These are phyloP conservation scores for Melipona quadrifasciata DNA, from an alignment of 1,140 invertebrate genomes.

Conservation along the genomic window DNA sequence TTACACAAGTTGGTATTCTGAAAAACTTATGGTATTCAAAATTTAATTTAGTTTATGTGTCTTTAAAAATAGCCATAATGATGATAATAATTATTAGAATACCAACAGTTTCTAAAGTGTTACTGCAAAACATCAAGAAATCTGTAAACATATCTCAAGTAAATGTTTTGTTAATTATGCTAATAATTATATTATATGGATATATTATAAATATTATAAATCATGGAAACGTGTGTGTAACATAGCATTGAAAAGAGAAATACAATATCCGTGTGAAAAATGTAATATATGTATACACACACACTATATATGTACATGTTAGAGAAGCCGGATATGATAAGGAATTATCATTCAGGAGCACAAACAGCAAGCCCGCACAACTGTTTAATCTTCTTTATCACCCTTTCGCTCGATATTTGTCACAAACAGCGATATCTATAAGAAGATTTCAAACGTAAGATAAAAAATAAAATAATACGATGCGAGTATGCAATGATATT, in stretches of 20 bases:
- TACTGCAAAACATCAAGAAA: neutral
- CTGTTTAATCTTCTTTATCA: slow-evolving; percentile 58
- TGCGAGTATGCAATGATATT: neutral
- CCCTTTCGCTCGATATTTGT: slow-evolving; percentile 56
- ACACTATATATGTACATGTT: slow-evolving; percentile 54
- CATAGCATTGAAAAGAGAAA: neutral
- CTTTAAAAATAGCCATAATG: neutral
- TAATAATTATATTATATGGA: neutral
- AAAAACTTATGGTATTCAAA: too few species aligned
- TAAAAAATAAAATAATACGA: neutral
- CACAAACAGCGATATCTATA: slow-evolving; percentile 51
- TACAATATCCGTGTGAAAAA: too few species aligned
- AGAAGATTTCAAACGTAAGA: slow-evolving; percentile 42
- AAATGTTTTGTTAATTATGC: neutral
- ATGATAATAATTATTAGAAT: neutral
- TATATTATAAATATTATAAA: too few species aligned
- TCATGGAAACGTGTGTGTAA: neutral
- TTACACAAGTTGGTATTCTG: neutral
- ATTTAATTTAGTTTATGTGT: too few species aligned
- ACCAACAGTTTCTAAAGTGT: neutral
- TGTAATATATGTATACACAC: neutral
- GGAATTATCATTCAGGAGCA: slow-evolving; percentile 71
- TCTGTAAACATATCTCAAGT: neutral
- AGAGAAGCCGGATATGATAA: slow-evolving; percentile 79
- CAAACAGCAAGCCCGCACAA: slow-evolving; percentile 56